A percentile compares a stretch with the other conserved stretches of the same genome.
Conservation (phyloP, 2,888 invertebrate species). For the Lochmaea capreae region DNA sequence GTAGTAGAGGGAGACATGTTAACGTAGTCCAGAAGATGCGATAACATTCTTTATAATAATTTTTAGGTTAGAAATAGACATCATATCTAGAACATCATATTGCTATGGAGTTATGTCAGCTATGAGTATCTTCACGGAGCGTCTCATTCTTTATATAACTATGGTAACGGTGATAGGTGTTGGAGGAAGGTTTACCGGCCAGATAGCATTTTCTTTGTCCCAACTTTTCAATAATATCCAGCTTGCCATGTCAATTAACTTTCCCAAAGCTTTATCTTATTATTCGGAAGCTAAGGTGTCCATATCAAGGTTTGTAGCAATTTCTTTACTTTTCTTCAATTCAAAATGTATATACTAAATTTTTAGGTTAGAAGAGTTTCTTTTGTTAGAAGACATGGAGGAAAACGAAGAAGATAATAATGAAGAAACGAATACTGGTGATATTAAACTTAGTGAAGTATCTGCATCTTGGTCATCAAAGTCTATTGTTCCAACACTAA, state of each 20-base stretch:
- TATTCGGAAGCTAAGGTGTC: constrained; percentile 49
- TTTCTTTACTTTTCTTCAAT: background rate
- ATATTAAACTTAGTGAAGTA: constrained; percentile 48
- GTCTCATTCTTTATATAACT: constrained; percentile 85
- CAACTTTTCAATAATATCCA: constrained; percentile 81
- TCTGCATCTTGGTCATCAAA: constrained; percentile 57
- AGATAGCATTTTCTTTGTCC: constrained; percentile 80
- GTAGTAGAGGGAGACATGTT: too few species aligned
- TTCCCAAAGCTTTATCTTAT: constrained; percentile 52
- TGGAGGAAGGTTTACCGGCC: constrained; percentile 69
- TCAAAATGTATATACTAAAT: background rate
- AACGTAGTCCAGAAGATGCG: too few species aligned
- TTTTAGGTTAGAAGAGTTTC: constrained; percentile 21
- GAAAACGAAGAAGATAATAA: background rate
- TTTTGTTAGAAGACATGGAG: constrained; percentile 27
- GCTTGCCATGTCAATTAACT: constrained; percentile 55
- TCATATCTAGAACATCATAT: constrained; percentile 74
- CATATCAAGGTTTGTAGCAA: constrained; percentile 5
- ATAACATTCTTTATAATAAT: background rate
- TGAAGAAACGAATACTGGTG: background rate
- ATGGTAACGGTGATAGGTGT: constrained; percentile 80
- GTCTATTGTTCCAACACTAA: constrained; percentile 61
- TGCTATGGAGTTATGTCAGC: constrained; percentile 75
- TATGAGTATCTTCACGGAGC: constrained; percentile 82
- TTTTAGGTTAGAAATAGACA: constrained; percentile 71